Evolutionary conservation across 1,140 invertebrate genomes (phyloP).

Genomic region (Drosophila nigromelanica): DNA sequence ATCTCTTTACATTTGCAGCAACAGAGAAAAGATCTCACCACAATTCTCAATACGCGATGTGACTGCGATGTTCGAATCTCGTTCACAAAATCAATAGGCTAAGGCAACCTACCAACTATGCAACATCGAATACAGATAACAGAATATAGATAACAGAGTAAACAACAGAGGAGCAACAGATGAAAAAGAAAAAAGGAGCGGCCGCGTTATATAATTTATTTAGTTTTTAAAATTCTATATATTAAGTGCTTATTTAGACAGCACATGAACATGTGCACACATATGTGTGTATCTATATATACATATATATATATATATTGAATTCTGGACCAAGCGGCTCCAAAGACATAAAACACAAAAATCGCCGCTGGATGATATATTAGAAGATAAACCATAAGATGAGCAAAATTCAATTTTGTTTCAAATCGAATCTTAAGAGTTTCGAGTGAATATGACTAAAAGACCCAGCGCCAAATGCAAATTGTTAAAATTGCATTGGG

Average conservation of each 20-base stretch:
- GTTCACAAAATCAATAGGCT: conserved; percentile 84
- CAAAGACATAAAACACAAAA: conserved; percentile 66
- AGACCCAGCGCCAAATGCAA: conserved; percentile 61
- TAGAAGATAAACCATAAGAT: conserved; percentile 30
- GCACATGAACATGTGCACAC: not conserved
- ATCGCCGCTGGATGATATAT: conserved; percentile 47
- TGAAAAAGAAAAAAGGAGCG: conserved; percentile 12
- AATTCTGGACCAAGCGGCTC: conserved; percentile 59
- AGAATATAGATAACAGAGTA: conserved; percentile 29
- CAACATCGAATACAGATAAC: conserved; percentile 62
- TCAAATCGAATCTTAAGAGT: conserved; percentile 32
- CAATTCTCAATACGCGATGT: conserved; percentile 90
- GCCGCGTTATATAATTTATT: conserved; percentile 47
- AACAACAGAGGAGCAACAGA: too few relatives aligned
- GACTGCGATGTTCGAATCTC: conserved; percentile 90
- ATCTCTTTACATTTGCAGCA: conserved; percentile 84
- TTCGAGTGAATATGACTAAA: conserved; percentile 47
- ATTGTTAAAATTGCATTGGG: conserved; percentile 56
- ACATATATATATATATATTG: conserved; percentile 23
- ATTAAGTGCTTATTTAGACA: conserved; percentile 16
- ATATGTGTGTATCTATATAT: conserved; percentile 5
- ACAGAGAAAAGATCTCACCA: conserved; percentile 87
- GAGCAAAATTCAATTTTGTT: conserved; percentile 74
- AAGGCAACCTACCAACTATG: conserved; percentile 2
- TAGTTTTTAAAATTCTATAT: conserved; percentile 38